Conservation (phyloP, 2,888 invertebrate species). For the Cantharis rufa region DNA sequence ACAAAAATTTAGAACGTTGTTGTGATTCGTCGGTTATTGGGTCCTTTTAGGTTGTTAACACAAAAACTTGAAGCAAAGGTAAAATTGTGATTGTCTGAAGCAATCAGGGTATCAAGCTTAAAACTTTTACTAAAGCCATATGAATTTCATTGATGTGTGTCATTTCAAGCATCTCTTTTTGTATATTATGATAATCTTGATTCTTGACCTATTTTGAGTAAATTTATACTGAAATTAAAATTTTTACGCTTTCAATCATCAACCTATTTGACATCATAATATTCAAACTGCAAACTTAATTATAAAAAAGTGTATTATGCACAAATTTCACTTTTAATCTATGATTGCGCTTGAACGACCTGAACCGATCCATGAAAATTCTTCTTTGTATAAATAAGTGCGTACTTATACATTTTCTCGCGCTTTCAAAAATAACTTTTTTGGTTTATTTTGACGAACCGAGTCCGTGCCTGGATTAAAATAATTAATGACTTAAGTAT, state of each 20-base stretch:
- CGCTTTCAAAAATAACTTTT: background rate
- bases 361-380: background rate
- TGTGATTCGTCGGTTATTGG: no score
- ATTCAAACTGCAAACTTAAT: background rate
- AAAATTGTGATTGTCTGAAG: no score
- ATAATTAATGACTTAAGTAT: background rate
- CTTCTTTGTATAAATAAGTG: background rate
- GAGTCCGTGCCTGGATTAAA: background rate
- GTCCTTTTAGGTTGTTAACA: no score
- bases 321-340: background rate
- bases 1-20: no score
- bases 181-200: background rate
- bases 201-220: background rate
- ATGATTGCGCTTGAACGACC: background rate
- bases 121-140: no score
- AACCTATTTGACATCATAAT: background rate
- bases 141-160: background rate
- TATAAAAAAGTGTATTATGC: background rate
- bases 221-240: background rate
- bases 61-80: no score
- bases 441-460: background rate
- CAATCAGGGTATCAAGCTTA: no score
- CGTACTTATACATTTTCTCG: background rate
- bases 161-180: background rate
- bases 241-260: background rate